Base-by-base conservation (phyloP, 2,113 vertebrate species). In the Blennius ocellaris region DNA sequence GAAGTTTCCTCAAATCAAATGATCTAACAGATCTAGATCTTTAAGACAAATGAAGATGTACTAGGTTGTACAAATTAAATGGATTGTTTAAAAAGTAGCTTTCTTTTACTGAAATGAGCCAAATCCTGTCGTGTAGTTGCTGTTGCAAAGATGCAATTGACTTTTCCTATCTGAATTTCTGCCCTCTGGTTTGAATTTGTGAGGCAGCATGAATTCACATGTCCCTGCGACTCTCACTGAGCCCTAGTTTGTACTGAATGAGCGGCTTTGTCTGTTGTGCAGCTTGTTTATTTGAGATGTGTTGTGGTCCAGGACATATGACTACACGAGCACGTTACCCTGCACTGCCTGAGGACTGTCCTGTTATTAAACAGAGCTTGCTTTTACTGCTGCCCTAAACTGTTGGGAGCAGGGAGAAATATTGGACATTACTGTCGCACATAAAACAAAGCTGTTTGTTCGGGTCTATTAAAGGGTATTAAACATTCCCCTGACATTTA, bases 261-360 rank as follows among this genome's bases (percentile, higher is more conserved):
- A 74, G 50, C 39, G 21, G 72, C 88, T 89, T 90, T 91, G 88
- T 91, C 5, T 79, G 54, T 69, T 41, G 44, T 57, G 37, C 45
- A 44, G 1, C 73, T 69, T 63, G 43, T 77, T 86, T 80, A 38
- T 71, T 21, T 54, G 47, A 49, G 5, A 8, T 43, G 36, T 69
- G 8, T 69, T 86, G 56, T 73, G 37, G 47, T 48, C 10, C 1
- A 7, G 16, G 53, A 66, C 91, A 85, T 83, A 86, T 92, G 91
- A 92, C 87, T 74, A 40, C 0, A 15, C 85, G 51, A 64, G 40
- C 49, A 30, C 50, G 47, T 37, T 15, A 68, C 44, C 71, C 17
- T 80, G 50, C 48, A 78, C 21, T 30, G 17, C 73, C 72, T 40
- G 3, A 48, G 45, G 61, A 67, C 52, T 67, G 1, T 47, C 2